Percentiles rank a stretch among this genome's conserved stretches.
phyloP scores from a whole-genome alignment of 1,140 invertebrate genomes.

The Drosophila hydei region DNA sequence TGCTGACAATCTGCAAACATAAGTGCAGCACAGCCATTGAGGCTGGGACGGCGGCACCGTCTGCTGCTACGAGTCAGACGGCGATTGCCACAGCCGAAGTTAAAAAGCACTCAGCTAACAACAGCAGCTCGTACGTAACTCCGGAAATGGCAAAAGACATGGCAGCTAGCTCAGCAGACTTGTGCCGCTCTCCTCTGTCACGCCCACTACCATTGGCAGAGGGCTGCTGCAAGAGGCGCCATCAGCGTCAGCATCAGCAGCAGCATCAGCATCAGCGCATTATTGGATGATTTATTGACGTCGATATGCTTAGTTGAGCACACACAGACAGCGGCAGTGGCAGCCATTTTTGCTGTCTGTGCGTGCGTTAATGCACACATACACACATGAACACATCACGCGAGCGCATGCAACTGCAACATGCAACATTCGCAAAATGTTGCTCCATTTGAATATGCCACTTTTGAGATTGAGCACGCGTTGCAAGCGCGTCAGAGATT shows the following conservation, averaged over 20 bases:
- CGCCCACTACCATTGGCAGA: background rate
- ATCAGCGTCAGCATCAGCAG: conserved; percentile 47
- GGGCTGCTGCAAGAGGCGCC: conserved; percentile 35
- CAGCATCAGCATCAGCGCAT: conserved; percentile 67
- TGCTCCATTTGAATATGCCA: conserved; percentile 64
- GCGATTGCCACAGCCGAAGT: conserved; percentile 45
- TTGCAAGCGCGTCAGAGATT: conserved; percentile 46
- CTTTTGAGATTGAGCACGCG: conserved; percentile 70
- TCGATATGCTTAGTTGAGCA: conserved; percentile 82
- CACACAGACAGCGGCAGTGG: conserved; percentile 4
- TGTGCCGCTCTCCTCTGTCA: conserved; percentile 1
- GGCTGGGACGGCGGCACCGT: conserved; percentile 14
- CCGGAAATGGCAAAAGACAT: conserved; percentile 71
- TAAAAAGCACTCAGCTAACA: conserved; percentile 73
- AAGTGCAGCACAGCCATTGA: conserved; percentile 52
- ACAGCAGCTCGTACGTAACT: conserved; percentile 60
- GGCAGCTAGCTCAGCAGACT: conserved; percentile 34
- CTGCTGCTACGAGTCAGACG: background rate
- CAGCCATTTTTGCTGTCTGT: conserved; percentile 66
- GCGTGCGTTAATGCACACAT: conserved; percentile 40
- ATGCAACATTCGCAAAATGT: conserved; percentile 42
- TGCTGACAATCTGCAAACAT: conserved; percentile 75
- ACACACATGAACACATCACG: conserved; percentile 11
- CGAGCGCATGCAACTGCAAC: conserved; percentile 33
- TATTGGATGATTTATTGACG: conserved; percentile 83